Conservation (phyloP, 2,113 vertebrate genomes). For the Carassius carassius region DNA sequence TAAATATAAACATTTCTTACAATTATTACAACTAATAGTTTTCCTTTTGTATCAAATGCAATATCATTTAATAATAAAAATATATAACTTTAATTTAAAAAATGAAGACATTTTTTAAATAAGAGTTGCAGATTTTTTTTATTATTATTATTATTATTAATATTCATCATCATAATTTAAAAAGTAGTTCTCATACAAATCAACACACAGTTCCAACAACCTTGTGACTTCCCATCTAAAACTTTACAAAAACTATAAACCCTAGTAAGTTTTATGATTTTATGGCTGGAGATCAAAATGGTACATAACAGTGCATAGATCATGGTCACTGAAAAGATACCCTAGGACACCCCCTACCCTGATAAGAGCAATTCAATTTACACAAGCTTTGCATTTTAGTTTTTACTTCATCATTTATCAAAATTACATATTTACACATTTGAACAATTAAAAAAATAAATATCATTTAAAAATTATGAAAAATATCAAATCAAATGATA, state of each 20-base stretch:
- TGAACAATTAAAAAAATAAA: constrained; percentile 11
- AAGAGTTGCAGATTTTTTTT: neutral
- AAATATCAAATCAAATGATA: neutral
- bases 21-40: neutral
- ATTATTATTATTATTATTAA: too few species aligned
- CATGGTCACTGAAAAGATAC: constrained; percentile 3
- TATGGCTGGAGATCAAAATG: constrained; percentile 15
- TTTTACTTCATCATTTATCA: neutral
- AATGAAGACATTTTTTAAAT: neutral
- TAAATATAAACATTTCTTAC: neutral
- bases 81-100: neutral
- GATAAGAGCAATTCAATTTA: constrained; percentile 5
- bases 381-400: neutral
- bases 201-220: neutral
- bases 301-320: neutral
- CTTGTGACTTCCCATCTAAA: neutral
- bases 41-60: neutral
- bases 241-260: neutral
- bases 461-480: neutral
- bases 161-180: too few species aligned
- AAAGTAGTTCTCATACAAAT: neutral
- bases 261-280: neutral
- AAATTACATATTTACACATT: neutral
- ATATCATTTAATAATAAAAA: neutral
- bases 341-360: neutral